phyloP scores from a whole-genome alignment of 2,797 vertebrate species.

The Hoplostethus mediterraneus region DNA sequence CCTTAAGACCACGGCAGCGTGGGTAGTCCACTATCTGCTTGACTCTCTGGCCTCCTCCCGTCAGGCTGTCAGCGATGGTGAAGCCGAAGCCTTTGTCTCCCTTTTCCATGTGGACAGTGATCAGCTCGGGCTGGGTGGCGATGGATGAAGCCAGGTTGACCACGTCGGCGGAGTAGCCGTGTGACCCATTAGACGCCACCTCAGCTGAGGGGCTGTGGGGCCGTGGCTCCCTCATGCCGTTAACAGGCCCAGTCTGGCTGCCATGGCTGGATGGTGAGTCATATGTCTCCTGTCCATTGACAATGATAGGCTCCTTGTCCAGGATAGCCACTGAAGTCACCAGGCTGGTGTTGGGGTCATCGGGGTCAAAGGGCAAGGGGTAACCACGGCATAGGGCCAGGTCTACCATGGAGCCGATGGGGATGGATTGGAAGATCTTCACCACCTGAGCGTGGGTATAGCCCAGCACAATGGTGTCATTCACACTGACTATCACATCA shows the following conservation, averaged over 20 bases:
- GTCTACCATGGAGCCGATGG: constrained; percentile 97
- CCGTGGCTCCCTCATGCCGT: constrained; percentile 88
- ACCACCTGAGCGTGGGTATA: constrained; percentile 99
- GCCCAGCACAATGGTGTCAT: constrained; percentile 96
- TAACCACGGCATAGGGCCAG: constrained; percentile 98
- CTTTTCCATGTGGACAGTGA: constrained; percentile 98
- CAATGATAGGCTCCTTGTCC: constrained; percentile 98
- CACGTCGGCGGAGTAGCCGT: constrained; percentile 92
- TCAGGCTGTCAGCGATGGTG: constrained; percentile 96
- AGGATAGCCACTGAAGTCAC: constrained; percentile 97
- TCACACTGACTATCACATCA: constrained; percentile 98
- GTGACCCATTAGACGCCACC: constrained; percentile 83
- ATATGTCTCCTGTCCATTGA: constrained; percentile 95
- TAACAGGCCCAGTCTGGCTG: constrained; percentile 76
- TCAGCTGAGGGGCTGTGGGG: constrained; percentile 84
- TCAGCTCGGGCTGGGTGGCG: constrained; percentile 97
- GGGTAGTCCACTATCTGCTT: constrained; percentile 99
- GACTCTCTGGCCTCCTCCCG: constrained; percentile 94
- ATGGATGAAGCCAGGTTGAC: constrained; percentile 96
- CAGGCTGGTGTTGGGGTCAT: constrained; percentile 98
- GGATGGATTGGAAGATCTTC: constrained; percentile 99
- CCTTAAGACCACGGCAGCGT: constrained; percentile 94
- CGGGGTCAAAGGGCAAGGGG: constrained; percentile 97
- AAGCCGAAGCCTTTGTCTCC: constrained; percentile 99
- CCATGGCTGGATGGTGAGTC: constrained; percentile 88